Evolutionary conservation across 1,140 invertebrate genomes (phyloP), one percentile per base, ranked within the genome.

Genomic region (Aleiodes sp.): DNA sequence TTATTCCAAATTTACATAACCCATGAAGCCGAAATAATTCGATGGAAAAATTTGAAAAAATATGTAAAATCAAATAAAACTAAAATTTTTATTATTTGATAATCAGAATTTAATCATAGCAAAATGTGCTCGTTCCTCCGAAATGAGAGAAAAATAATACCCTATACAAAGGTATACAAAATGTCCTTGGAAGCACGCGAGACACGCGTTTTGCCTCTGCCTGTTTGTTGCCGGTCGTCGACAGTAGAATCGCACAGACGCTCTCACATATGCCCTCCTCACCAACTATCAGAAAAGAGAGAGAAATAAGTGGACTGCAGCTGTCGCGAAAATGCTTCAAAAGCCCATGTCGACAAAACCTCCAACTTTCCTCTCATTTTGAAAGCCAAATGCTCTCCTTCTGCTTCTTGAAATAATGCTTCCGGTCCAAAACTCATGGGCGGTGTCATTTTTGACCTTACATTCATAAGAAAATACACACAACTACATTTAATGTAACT

Each of bases 301-400:
- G 46, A 52, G 46, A 24, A 52, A 16, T 52, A n/a, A 35, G 46
- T 21, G 16, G 19, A 21, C 16, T 52, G 46, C 46, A 52, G 46
- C 46, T 52, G 46, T 52, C 46, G 46, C 46, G 46, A 52, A 52
- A 52, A 52, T 52, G 16, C 46, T 52, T 52, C 46, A 21, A 52
- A 52, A 52, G 16, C 1, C 46, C 46, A 52, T 16, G 46, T 24
- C 46, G 16, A 6, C 4, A 10, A 35, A 10, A 35, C 31, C 31
- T 10, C 31, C 4, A 35, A 24, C 46, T 52, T 52, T 52, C 10
- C 46, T 52, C 46, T 52, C 21, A 52, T 52, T 52, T 16, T 52
- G 19, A 52, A 43, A 43, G n/a, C 39, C n/a, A 43, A 14, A 43
- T 4, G 39, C 19, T 21, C 46, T 52, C 46, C 26, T 21, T 46